Evolutionary conservation across 2,113 vertebrate genomes (phyloP).

Genomic region (Neogale vison): DNA sequence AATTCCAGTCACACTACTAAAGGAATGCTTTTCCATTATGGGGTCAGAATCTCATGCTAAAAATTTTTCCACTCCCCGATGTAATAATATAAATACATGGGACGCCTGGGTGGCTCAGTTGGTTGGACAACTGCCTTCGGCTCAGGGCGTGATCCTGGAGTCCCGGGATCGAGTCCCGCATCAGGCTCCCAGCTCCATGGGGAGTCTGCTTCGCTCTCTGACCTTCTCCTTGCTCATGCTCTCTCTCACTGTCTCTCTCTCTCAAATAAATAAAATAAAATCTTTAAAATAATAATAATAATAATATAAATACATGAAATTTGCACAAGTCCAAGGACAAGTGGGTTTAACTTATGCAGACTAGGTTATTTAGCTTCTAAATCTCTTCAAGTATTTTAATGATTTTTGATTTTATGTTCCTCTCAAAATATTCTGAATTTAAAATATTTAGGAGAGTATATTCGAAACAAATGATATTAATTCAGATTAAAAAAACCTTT

Average conservation of each 20-base stretch:
- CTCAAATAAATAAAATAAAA: too few species aligned
- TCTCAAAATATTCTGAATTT: not conserved
- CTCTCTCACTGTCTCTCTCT: too few species aligned
- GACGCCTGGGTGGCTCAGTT: too few species aligned
- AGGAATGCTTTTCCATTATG: not conserved
- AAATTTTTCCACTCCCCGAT: not conserved
- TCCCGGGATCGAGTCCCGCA: too few species aligned
- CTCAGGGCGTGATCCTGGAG: too few species aligned
- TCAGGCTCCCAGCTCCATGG: too few species aligned
- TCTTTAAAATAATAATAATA: not conserved
- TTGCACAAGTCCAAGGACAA: not conserved
- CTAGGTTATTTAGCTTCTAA: slow-evolving; percentile 14
- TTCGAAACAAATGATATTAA: not conserved
- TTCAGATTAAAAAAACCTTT: not conserved
- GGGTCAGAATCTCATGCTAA: not conserved
- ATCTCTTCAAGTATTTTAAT: slow-evolving; percentile 2
- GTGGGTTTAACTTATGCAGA: not conserved
- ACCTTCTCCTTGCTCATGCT: too few species aligned
- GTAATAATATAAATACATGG: not conserved
- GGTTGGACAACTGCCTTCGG: too few species aligned
- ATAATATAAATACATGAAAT: not conserved
- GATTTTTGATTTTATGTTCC: not conserved
- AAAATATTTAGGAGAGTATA: not conserved
- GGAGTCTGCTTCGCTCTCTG: too few species aligned
- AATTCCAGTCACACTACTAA: not conserved